Evolutionary conservation across 1,140 invertebrate species (phyloP), one percentile per base, ranked within the genome.

Genomic region (Lanistes nyassanus): DNA sequence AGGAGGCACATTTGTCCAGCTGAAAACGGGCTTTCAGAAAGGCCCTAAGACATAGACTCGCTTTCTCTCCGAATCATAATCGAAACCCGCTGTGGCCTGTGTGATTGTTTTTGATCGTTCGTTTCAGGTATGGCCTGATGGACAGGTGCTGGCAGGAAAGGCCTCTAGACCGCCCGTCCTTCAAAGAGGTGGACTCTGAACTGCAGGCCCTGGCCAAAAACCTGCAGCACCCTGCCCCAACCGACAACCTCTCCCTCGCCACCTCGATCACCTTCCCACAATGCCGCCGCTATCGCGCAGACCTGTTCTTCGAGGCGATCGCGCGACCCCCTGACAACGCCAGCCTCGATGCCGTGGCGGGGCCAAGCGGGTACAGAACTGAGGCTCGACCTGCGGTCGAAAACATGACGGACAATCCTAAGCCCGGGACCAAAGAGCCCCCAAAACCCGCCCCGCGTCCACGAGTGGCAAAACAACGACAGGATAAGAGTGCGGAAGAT

Each of bases 81-180:
- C 9, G 42, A 6, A 47, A 47, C 42, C 42, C 9, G 1, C 42
- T 47, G 0, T 3, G 9, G 42, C 42, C 19, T 7, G 9, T n/a
- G n/a, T n/a, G n/a, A n/a, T 36, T 31, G 21, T 2, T 19, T 65
- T 65, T 36, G 31, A n/a, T n/a, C 21, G 6, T 65, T 74, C 37
- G n/a, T 42, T 66, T 4, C 51, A 74, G 74, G 19, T 75, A 68
- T 51, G 74, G 31, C 34, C 51, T 75, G 34, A 67, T 75, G 74
- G 74, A 75, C 19, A 42, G 64, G 29, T 75, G 74, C 65, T 75
- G 74, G 74, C 21, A 66, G 34, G 16, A 29, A 7, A 21, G 55
- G 3, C 74, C 74, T 9, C 19, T 34, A 29, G 51, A 67, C 29
- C 64, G 74, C 2, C 74, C 74, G 19, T 36, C 62, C 39, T 75